These are phyloP conservation scores for Gallinago media DNA, from an alignment of 2,113 vertebrate genomes.

Conservation along the genomic window DNA sequence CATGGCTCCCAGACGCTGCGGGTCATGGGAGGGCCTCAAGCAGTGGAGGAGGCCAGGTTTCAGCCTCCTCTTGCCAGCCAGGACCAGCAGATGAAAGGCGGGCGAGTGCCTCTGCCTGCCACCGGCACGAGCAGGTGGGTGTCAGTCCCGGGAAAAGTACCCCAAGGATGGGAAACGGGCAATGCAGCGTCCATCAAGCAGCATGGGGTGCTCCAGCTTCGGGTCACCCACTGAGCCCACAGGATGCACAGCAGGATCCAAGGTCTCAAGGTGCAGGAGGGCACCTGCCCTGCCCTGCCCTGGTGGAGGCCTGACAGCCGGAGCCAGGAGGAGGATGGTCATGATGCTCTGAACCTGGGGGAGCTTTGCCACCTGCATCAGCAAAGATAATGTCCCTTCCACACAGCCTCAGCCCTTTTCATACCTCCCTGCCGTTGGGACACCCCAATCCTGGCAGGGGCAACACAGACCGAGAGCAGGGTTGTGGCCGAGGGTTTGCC, in stretches of 20 bases:
- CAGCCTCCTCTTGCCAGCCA: background rate
- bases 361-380: background rate
- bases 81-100: background rate
- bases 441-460: accelerated
- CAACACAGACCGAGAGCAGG: background rate
- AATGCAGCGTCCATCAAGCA: background rate
- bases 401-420: background rate
- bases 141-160: background rate
- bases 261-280: background rate
- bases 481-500: background rate
- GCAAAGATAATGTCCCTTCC: background rate
- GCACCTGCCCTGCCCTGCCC: background rate
- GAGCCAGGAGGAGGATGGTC: background rate
- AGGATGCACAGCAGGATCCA: background rate
- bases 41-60: background rate
- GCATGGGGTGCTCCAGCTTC: background rate
- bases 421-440: background rate
- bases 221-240: accelerated
- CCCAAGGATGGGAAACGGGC: accelerated
- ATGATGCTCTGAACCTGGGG: accelerated
- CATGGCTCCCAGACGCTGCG: accelerated
- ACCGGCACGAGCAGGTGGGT: accelerated
- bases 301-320: accelerated
- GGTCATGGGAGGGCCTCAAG: background rate
- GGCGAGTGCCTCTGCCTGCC: background rate